A percentile compares a stretch with the other conserved stretches of the same genome.
Evolutionary conservation across 2,113 vertebrate genomes (phyloP).

Genomic region (Ptyas mucosa): DNA sequence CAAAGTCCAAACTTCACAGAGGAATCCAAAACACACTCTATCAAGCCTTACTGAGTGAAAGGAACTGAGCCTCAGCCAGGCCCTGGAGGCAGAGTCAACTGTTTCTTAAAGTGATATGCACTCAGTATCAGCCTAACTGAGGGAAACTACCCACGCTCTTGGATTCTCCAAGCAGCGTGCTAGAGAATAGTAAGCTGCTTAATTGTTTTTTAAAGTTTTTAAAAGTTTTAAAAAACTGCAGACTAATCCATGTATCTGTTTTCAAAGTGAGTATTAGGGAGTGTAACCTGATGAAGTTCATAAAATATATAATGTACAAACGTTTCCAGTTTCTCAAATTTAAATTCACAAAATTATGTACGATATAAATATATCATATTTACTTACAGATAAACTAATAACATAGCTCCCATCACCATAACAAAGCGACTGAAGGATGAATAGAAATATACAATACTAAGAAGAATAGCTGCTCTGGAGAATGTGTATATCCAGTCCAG

Average conservation of each 20-base stretch:
- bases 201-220: too few species aligned
- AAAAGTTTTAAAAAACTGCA: background rate
- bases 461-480: slow-evolving; percentile 86
- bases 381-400: slow-evolving; percentile 95
- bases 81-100: too few species aligned
- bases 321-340: background rate
- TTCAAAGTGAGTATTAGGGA: background rate
- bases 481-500: slow-evolving; percentile 94
- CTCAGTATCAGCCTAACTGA: too few species aligned
- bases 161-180: too few species aligned
- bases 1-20: too few species aligned
- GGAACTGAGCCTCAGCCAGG: too few species aligned
- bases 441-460: slow-evolving; percentile 97
- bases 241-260: background rate
- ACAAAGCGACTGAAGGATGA: slow-evolving; percentile 93
- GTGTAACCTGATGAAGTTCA: background rate
- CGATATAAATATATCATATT: background rate
- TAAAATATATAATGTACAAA: background rate
- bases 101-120: too few species aligned
- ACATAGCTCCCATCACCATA: slow-evolving; percentile 93
- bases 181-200: background rate
- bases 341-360: background rate
- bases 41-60: too few species aligned
- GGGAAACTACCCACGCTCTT: too few species aligned
- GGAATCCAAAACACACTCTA: too few species aligned